Percentiles rank a stretch among this genome's conserved stretches.
Conservation (phyloP, 2,113 vertebrate species). For the Columba livia region DNA sequence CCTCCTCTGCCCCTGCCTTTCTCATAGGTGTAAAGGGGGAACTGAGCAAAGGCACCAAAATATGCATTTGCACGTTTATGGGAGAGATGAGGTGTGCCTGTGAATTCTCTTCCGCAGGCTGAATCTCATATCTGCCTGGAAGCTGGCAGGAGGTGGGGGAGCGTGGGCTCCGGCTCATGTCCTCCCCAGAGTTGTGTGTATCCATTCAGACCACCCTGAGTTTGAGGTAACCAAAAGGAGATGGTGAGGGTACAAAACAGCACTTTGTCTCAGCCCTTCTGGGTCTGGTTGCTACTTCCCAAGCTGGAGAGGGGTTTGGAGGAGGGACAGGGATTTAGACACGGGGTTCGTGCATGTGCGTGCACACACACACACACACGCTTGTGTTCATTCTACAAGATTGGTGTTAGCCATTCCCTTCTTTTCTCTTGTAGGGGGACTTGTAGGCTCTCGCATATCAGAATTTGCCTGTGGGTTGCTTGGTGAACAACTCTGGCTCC, state of each 20-base stretch:
- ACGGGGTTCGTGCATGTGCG: accelerated
- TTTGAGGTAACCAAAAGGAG: neutral
- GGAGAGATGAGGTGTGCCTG: neutral
- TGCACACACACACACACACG: neutral
- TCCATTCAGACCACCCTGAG: neutral
- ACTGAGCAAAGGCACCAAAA: neutral
- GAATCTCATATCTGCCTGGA: neutral
- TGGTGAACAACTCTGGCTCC: neutral
- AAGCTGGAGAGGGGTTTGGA: neutral
- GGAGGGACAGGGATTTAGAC: neutral
- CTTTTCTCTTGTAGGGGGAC: neutral
- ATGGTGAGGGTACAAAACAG: neutral
- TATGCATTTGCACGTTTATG: neutral
- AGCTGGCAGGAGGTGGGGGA: neutral
- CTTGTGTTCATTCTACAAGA: neutral
- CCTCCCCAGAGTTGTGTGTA: neutral
- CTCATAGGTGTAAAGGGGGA: neutral
- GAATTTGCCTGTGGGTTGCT: neutral
- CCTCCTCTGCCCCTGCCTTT: neutral
- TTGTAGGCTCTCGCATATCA: neutral
- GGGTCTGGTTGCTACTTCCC: neutral
- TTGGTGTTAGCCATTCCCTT: neutral
- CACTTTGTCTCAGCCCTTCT: neutral
- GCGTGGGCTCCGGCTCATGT: neutral
- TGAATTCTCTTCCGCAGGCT: neutral